Evolutionary conservation across 2,888 invertebrate species (phyloP).

Genomic region (Agonopterix alstromeriana): DNA sequence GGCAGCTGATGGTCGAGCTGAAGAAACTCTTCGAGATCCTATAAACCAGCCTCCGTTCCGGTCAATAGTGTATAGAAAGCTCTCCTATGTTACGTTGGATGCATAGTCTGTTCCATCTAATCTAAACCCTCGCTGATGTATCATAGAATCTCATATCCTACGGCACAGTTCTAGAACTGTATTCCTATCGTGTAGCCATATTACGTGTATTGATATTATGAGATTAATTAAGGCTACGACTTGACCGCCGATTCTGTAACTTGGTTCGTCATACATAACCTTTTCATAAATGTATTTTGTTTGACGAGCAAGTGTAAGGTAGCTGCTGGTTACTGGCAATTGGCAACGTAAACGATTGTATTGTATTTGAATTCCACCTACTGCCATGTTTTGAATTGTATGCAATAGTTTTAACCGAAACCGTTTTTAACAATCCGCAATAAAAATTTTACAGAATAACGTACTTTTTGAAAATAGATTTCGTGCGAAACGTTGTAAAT

Average conservation of each 20-base stretch:
- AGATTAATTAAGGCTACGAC: too few species aligned
- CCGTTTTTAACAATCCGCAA: background rate
- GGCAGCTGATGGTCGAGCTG: constrained; percentile 98
- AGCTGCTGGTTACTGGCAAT: background rate
- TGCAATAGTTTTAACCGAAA: background rate
- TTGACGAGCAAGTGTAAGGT: background rate
- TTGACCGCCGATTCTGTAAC: too few species aligned
- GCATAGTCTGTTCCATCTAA: constrained; percentile 60
- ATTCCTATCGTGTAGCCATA: constrained; percentile 11
- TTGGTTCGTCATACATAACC: too few species aligned
- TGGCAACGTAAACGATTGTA: constrained; percentile 1
- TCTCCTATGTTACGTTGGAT: constrained; percentile 27
- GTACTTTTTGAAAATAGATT: constrained; percentile 2
- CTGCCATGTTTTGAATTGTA: constrained; percentile 22
- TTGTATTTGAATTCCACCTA: constrained; percentile 19
- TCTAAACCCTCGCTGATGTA: constrained; percentile 28
- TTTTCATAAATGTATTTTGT: background rate
- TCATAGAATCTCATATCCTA: constrained; percentile 37
- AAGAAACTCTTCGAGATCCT: constrained; percentile 98
- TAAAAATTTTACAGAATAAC: background rate
- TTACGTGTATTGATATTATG: too few species aligned
- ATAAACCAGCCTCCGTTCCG: constrained; percentile 65
- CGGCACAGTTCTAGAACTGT: constrained; percentile 1
- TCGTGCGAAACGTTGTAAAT: constrained; percentile 22
- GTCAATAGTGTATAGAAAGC: constrained; percentile 16